Conservation (phyloP, 2,113 vertebrate species). For the Opisthocomus hoazin region DNA sequence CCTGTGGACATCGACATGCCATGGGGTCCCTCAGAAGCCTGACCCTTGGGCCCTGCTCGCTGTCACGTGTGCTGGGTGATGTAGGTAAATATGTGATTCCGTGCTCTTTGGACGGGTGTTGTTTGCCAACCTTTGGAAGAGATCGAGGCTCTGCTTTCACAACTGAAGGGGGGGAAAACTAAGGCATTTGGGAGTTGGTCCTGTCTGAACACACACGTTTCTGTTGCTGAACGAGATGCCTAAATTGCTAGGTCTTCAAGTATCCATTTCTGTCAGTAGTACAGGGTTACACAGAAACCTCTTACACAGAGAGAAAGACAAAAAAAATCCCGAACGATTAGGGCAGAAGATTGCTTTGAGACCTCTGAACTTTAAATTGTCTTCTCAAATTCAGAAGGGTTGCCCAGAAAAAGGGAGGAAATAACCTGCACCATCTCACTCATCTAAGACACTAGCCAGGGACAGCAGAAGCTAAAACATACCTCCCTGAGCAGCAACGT, state of each 20-base stretch:
- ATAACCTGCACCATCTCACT: neutral
- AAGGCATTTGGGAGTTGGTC: neutral
- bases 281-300: accelerated
- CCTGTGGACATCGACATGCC: accelerated
- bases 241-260: neutral
- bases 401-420: neutral
- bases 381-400: neutral
- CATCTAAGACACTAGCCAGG: neutral
- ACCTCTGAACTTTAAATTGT: neutral
- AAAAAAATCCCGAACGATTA: neutral
- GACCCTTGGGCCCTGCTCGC: neutral
- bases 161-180: neutral
- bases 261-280: neutral
- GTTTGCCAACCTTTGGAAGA: conserved; percentile 13
- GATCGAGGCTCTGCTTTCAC: neutral
- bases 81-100: neutral
- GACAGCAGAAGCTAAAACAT: neutral
- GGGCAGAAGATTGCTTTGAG: neutral
- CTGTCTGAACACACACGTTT: neutral
- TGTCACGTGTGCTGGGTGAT: accelerated
- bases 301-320: neutral
- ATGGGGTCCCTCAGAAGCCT: accelerated
- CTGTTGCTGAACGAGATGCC: neutral
- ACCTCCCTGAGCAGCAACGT: neutral
- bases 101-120: conserved; percentile 18